These are phyloP conservation scores for Neodiprion lecontei DNA, from an alignment of 1,140 invertebrate genomes.

Conservation along the genomic window DNA sequence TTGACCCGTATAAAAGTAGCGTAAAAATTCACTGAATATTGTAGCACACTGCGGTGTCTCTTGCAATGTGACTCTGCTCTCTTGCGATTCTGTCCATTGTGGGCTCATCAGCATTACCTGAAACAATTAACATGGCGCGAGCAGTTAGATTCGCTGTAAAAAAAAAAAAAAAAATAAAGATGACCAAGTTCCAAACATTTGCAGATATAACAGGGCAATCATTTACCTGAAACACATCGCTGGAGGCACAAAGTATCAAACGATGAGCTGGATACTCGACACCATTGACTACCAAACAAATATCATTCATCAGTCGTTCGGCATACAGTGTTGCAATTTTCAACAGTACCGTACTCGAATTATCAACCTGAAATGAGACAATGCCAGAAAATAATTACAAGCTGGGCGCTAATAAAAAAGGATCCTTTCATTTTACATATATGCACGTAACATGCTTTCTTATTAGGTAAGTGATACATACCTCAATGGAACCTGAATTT, in stretches of 20 bases:
- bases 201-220: background rate
- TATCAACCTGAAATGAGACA: constrained; percentile 72
- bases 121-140: constrained; percentile 26
- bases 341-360: constrained; percentile 77
- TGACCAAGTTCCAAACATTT: background rate
- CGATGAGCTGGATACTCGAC: constrained; percentile 87
- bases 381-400: background rate
- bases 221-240: constrained; percentile 91
- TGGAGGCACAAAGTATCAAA: constrained; percentile 91
- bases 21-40: constrained; percentile 88
- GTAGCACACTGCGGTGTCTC: constrained; percentile 84
- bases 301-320: constrained; percentile 85
- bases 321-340: constrained; percentile 86
- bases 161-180: background rate
- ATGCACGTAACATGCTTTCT: no score
- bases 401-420: background rate
- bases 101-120: constrained; percentile 95
- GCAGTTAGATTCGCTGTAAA: background rate
- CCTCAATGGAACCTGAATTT: background rate
- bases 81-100: constrained; percentile 89
- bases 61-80: constrained; percentile 81
- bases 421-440: background rate
- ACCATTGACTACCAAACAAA: constrained; percentile 80
- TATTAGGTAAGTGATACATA: background rate
- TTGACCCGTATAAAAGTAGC: constrained; percentile 92